phyloP scores from a whole-genome alignment of 2,888 invertebrate species.

The Choreutis nemorana region DNA sequence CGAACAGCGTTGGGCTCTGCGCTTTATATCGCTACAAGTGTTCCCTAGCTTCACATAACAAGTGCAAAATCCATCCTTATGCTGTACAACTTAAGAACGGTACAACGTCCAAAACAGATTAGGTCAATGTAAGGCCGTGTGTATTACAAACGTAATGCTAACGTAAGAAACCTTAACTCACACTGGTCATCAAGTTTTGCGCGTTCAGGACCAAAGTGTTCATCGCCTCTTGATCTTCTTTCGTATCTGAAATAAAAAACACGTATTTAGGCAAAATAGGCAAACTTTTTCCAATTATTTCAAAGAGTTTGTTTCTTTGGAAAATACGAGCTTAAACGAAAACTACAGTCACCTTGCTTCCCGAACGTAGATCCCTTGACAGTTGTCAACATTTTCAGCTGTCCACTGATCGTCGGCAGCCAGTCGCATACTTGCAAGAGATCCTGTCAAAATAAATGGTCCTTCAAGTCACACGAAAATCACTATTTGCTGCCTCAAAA shows the following conservation, averaged over 20 bases:
- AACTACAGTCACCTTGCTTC: slow-evolving; percentile 79
- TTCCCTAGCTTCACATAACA: too few relatives aligned
- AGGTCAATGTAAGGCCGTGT: too few relatives aligned
- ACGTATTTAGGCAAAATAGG: neutral
- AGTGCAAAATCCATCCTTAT: too few relatives aligned
- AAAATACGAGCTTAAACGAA: slow-evolving; percentile 1
- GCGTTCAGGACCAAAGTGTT: slow-evolving; percentile 99
- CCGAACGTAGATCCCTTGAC: slow-evolving; percentile 93
- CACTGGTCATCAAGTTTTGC: slow-evolving; percentile 98
- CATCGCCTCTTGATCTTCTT: slow-evolving; percentile 97
- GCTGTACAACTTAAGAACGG: too few relatives aligned
- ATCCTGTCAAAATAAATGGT: slow-evolving; percentile 69
- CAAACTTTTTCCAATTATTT: neutral
- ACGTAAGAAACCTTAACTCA: slow-evolving; percentile 27
- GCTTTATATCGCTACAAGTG: neutral
- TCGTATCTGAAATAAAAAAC: slow-evolving; percentile 31
- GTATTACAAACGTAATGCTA: neutral
- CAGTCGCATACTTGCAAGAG: slow-evolving; percentile 97
- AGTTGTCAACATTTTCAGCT: slow-evolving; percentile 96
- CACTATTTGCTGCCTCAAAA: too few relatives aligned
- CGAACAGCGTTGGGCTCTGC: too few relatives aligned
- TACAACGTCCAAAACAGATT: neutral
- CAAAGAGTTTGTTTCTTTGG: slow-evolving; percentile 68
- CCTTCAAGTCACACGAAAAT: too few relatives aligned
- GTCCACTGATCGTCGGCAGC: slow-evolving; percentile 98